phyloP scores from a whole-genome alignment of 2,113 vertebrate species.

The Phyllopteryx taeniolatus region DNA sequence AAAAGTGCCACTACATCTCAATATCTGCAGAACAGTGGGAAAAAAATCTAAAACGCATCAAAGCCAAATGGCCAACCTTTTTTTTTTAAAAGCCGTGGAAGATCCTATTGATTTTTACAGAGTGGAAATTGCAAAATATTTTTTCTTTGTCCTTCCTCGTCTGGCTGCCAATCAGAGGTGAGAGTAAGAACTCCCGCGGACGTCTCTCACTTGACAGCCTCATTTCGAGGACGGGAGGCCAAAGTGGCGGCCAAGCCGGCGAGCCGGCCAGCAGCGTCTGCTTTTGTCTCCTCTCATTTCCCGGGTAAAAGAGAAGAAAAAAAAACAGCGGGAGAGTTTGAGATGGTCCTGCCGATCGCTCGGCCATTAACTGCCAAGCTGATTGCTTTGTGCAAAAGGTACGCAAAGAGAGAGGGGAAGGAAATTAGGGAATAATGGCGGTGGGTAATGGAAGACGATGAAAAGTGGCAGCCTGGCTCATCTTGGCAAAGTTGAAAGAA shows the following conservation, averaged over 20 bases:
- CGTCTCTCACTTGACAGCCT: conserved; percentile 33
- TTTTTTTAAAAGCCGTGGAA: background rate
- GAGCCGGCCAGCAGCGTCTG: conserved; percentile 14
- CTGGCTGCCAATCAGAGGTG: conserved; percentile 1
- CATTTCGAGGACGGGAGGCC: conserved; percentile 34
- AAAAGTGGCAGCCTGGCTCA: conserved; percentile 66
- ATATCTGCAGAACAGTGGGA: conserved; percentile 1
- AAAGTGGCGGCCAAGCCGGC: conserved; percentile 7
- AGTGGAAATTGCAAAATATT: background rate
- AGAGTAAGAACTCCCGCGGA: conserved; percentile 17
- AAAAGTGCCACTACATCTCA: background rate
- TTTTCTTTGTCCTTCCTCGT: conserved; percentile 2
- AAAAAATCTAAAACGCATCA: background rate
- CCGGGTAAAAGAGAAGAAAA: conserved; percentile 23
- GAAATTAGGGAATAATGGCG: conserved; percentile 76
- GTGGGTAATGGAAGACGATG: conserved; percentile 73
- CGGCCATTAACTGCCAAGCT: conserved; percentile 63
- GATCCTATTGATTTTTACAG: background rate
- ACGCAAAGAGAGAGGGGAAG: conserved; percentile 58
- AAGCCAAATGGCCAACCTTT: background rate
- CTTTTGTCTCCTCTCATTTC: conserved; percentile 61
- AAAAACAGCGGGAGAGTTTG: conserved; percentile 26
- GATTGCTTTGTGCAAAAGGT: conserved; percentile 71
- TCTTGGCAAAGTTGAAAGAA: conserved; percentile 37
- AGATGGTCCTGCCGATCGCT: conserved; percentile 50